These are phyloP conservation scores for Callospermophilus lateralis DNA, from an alignment of 2,113 vertebrate species.

Conservation along the genomic window DNA sequence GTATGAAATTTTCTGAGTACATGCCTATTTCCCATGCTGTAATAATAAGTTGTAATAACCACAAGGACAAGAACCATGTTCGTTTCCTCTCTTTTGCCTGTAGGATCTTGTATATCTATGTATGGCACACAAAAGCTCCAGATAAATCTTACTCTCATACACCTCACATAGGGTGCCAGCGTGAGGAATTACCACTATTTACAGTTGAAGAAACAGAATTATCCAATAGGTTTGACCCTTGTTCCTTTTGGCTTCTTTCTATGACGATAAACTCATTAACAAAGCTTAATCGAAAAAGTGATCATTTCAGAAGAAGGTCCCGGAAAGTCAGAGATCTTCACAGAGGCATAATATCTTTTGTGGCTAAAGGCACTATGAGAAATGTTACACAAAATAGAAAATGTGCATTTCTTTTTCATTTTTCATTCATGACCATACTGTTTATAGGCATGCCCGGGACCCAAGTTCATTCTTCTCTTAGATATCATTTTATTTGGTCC, in stretches of 20 bases:
- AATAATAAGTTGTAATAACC: not conserved
- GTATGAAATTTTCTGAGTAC: not conserved
- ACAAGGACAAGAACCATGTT: not conserved
- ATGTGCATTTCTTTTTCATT: not conserved
- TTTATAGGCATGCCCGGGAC: not conserved
- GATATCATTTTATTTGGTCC: not conserved
- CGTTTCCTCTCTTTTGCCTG: not conserved
- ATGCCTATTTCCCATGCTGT: not conserved
- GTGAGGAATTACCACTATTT: not conserved
- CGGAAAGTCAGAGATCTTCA: not conserved
- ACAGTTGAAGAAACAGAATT: not conserved
- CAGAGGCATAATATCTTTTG: not conserved
- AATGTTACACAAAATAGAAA: not conserved
- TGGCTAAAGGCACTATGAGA: not conserved
- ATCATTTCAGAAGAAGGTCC: not conserved
- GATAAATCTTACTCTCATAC: not conserved
- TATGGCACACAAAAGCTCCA: not conserved
- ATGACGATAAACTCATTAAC: not conserved
- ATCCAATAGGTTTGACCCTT: not conserved
- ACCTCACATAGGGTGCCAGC: not conserved
- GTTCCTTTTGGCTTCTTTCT: not conserved
- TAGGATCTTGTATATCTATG: not conserved
- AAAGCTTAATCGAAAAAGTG: not conserved
- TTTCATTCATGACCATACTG: not conserved
- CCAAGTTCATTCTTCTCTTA: not conserved